Percentiles rank a stretch among this genome's conserved stretches.
Evolutionary conservation across 1,140 invertebrate genomes (phyloP).

Genomic region (Drosophila albomicans): DNA sequence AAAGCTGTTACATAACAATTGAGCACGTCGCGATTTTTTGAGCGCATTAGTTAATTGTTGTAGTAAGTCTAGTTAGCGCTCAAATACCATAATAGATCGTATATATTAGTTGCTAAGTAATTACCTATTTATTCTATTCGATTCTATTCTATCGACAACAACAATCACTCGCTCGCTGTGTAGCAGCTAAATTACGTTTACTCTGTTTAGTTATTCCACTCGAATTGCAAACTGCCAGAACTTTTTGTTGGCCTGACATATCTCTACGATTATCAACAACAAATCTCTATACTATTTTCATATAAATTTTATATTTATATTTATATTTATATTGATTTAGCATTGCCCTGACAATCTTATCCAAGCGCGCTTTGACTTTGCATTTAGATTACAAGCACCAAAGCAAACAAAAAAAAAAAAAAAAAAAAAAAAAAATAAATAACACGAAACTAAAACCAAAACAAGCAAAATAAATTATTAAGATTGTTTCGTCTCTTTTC

Average conservation of each 20-base stretch:
- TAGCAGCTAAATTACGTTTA: too few species aligned
- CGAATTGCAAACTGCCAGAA: background rate
- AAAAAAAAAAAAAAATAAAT: background rate
- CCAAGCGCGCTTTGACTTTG: constrained; percentile 40
- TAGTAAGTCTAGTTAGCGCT: constrained; percentile 43
- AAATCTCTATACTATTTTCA: constrained; percentile 15
- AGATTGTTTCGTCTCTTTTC: constrained; percentile 13
- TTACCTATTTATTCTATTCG: constrained; percentile 32
- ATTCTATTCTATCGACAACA: background rate
- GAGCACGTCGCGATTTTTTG: constrained; percentile 40
- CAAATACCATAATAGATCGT: constrained; percentile 37
- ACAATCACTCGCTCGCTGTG: constrained; percentile 4
- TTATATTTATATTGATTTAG: constrained; percentile 28
- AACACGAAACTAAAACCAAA: constrained; percentile 2
- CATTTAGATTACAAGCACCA: constrained; percentile 25
- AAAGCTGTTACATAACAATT: constrained; percentile 41
- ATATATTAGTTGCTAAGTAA: constrained; percentile 42
- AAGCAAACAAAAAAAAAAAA: background rate
- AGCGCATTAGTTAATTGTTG: constrained; percentile 53
- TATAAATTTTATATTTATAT: constrained; percentile 15
- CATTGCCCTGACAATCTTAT: constrained; percentile 65
- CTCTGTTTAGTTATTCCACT: too few species aligned
- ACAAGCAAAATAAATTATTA: constrained; percentile 17
- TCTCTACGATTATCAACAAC: background rate
- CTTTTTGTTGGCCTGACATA: background rate